phyloP scores from a whole-genome alignment of 1,140 invertebrate species.

The Neodiprion virginianus region DNA sequence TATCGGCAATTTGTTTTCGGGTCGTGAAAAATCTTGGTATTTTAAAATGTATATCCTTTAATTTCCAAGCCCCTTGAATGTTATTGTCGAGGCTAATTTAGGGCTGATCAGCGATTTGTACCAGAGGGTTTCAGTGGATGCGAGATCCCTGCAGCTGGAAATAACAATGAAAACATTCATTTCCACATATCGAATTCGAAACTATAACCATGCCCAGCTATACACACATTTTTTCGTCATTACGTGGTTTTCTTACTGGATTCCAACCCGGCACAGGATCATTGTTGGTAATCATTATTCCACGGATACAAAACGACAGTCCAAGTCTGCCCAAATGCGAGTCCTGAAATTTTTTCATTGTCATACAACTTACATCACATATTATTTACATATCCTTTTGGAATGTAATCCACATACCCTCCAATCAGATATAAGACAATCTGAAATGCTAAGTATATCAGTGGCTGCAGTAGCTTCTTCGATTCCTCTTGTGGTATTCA shows the following conservation, averaged over 20 bases:
- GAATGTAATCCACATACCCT: conserved; percentile 52
- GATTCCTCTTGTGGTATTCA: conserved; percentile 71
- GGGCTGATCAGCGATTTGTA: conserved; percentile 41
- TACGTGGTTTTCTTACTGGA: conserved; percentile 69
- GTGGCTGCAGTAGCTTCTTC: conserved; percentile 64
- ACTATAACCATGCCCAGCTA: conserved; percentile 11
- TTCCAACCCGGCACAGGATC: conserved; percentile 74
- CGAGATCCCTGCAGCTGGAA: conserved; percentile 43
- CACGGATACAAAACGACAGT: conserved; percentile 65
- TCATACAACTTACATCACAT: background rate
- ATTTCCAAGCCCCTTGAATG: no score
- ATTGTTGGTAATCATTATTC: conserved; percentile 74
- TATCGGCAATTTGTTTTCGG: no score
- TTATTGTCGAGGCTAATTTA: background rate
- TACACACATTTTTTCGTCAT: conserved; percentile 45
- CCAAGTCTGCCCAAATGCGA: conserved; percentile 46
- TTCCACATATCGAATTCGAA: background rate
- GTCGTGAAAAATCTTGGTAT: no score
- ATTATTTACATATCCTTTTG: no score
- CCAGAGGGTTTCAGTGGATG: conserved; percentile 44
- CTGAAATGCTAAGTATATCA: conserved; percentile 68
- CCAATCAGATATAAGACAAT: conserved; percentile 72
- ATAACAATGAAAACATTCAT: conserved; percentile 8
- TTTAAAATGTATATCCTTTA: no score
- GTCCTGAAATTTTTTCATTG: conserved; percentile 39